phyloP scores from a whole-genome alignment of 1,140 invertebrate genomes.

The Zaprionus camerounensis region DNA sequence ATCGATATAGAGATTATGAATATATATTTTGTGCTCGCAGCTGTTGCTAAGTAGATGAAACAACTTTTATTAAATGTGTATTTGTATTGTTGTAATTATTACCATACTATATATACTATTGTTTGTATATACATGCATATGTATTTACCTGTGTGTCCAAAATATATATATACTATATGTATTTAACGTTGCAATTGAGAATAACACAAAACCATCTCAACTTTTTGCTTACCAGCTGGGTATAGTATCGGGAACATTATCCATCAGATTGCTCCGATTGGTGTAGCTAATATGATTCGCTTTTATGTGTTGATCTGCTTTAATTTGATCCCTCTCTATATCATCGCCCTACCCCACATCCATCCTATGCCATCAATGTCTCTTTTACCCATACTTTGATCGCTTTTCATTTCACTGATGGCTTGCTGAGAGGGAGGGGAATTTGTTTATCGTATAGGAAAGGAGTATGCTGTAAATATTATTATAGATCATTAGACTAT shows the following conservation, averaged over 20 bases:
- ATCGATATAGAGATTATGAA: constrained; percentile 1
- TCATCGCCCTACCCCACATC: too few relatives aligned
- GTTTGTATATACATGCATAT: constrained; percentile 18
- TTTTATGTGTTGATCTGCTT: too few relatives aligned
- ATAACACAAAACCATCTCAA: not conserved
- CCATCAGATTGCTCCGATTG: not conserved
- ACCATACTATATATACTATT: constrained; percentile 14
- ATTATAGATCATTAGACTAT: too few relatives aligned
- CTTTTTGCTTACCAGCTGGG: not conserved
- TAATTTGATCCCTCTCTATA: too few relatives aligned
- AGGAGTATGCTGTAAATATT: too few relatives aligned
- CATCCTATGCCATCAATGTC: too few relatives aligned
- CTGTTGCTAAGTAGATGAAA: constrained; percentile 35
- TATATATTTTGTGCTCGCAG: constrained; percentile 41
- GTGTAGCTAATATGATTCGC: too few relatives aligned
- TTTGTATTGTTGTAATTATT: constrained; percentile 46
- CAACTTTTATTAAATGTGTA: constrained; percentile 42
- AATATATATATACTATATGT: constrained; percentile 32
- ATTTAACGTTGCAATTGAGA: constrained; percentile 34
- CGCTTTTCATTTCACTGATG: too few relatives aligned
- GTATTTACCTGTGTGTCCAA: constrained; percentile 35
- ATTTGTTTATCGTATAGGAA: too few relatives aligned
- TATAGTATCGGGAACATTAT: not conserved
- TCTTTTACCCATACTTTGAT: too few relatives aligned
- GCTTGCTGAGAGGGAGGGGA: too few relatives aligned